phyloP scores from a whole-genome alignment of 2,113 vertebrate species.

The Penelope pileata region DNA sequence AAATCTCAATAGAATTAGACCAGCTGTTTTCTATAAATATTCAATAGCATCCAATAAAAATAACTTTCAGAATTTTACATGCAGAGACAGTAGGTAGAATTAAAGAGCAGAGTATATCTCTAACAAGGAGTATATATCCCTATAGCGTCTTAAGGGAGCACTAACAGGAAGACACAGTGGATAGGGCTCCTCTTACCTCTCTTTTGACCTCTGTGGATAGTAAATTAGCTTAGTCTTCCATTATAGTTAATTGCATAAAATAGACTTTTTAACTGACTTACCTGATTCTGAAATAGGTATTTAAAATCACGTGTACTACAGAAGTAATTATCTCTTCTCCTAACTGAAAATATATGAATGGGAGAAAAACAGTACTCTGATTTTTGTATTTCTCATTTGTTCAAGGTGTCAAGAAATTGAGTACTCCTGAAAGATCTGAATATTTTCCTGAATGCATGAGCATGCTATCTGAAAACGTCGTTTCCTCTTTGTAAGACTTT shows the following conservation, averaged over 20 bases:
- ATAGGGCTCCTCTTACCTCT: background rate
- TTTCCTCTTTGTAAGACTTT: background rate
- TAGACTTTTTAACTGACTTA: constrained; percentile 3
- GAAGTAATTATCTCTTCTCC: background rate
- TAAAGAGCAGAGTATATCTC: background rate
- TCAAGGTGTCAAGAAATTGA: background rate
- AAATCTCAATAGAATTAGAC: background rate
- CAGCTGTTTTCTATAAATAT: background rate
- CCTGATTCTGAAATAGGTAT: background rate
- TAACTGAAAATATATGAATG: background rate
- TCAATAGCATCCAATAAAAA: background rate
- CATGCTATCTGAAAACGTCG: background rate
- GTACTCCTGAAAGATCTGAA: background rate
- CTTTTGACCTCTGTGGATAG: background rate
- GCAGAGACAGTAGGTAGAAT: background rate
- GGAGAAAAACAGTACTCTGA: background rate
- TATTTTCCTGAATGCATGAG: background rate
- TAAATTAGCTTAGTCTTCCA: background rate
- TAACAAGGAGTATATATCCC: background rate
- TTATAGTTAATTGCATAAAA: constrained; percentile 12
- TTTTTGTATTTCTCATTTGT: background rate
- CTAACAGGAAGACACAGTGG: background rate
- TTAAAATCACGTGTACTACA: background rate
- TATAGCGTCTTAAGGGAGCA: background rate
- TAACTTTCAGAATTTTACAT: background rate